Conservation (phyloP, 2,113 vertebrate species). For the Ptychochromis oligacanthus region DNA sequence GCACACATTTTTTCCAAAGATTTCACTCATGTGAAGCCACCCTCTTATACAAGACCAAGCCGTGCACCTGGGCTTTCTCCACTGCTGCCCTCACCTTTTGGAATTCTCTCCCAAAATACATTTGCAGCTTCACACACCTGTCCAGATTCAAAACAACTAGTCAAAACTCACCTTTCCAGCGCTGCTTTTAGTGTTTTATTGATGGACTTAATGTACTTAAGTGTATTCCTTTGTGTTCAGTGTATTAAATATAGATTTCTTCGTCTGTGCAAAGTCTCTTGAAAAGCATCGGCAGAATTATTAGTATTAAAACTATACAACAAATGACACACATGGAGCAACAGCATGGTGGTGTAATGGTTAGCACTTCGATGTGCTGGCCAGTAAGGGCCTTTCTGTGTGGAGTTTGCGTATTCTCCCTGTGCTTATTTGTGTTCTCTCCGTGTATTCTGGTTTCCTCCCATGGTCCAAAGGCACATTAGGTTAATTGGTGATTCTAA, state of each 20-base stretch:
- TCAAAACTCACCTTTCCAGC: background rate
- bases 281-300: too few species aligned
- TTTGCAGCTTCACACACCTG: too few species aligned
- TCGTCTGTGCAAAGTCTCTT: too few species aligned
- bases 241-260: too few species aligned
- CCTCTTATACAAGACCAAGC: background rate
- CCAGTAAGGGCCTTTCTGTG: background rate
- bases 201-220: too few species aligned
- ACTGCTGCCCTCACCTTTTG: background rate
- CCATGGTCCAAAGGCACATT: background rate
- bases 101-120: background rate
- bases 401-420: background rate
- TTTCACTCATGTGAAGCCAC: background rate
- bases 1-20: background rate
- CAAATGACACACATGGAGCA: too few species aligned
- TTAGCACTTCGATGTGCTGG: background rate
- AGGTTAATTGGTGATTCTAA: background rate
- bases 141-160: background rate
- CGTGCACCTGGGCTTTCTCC: background rate
- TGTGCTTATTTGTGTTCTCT: background rate
- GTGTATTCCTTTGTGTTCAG: too few species aligned
- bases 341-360: too few species aligned
- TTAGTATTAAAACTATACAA: too few species aligned
- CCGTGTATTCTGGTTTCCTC: background rate
- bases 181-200: background rate